Conservation (phyloP, 2,113 vertebrate species). For the cattle (Bos taurus) region ARS-UCD2.0 NC_037329.1:112754001-112754500, state of each 20-base stretch:
- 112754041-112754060: neutral
- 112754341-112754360: constrained; percentile 62
- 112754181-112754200: neutral
- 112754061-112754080: neutral
- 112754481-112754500: neutral
- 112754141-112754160: neutral
- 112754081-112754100: neutral
- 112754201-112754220: constrained; percentile 7
- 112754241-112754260: neutral
- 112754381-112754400: constrained; percentile 55
- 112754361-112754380: constrained; percentile 56
- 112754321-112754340: constrained; percentile 54
- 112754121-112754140: neutral
- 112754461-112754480: constrained; percentile 58
- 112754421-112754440: constrained; percentile 53
- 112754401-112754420: neutral
- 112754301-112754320: constrained; percentile 19
- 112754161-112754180: neutral
- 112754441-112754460: constrained; percentile 26
- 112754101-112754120: neutral
- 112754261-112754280: neutral
- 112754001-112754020: neutral
- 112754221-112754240: neutral
- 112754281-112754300: neutral
- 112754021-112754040: neutral